Evolutionary conservation across 2,888 invertebrate species (phyloP).

Genomic region (Diplolepis rosae): DNA sequence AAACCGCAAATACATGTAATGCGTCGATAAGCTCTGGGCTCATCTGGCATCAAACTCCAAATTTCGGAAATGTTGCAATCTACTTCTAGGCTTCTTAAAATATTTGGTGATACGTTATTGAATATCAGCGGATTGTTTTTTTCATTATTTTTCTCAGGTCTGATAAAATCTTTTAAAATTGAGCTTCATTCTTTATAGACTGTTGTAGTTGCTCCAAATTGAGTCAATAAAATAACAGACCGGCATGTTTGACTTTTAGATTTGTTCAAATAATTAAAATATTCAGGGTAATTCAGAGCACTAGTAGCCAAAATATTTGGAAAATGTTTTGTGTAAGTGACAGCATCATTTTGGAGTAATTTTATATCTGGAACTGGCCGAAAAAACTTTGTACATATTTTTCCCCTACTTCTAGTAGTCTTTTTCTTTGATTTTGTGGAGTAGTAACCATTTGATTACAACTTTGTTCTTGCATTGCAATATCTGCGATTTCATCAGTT

Average conservation of each 20-base stretch:
- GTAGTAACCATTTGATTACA: no score
- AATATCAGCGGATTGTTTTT: background rate
- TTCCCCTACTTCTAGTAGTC: background rate
- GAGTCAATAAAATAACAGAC: background rate
- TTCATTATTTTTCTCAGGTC: background rate
- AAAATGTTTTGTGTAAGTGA: background rate
- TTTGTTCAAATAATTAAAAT: background rate
- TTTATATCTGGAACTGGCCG: background rate
- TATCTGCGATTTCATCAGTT: no score
- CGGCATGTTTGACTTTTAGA: background rate
- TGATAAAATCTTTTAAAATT: background rate
- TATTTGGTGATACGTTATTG: no score
- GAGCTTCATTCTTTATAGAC: background rate
- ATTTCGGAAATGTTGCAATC: background rate
- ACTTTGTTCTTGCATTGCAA: background rate
- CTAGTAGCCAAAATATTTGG: background rate
- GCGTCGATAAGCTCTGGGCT: background rate
- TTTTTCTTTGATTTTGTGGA: background rate
- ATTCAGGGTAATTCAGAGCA: background rate
- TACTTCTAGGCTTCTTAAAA: no score
- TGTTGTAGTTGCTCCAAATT: background rate
- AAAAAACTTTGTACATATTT: background rate
- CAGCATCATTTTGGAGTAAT: background rate
- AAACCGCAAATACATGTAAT: background rate
- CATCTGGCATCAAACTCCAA: background rate